Evolutionary conservation across 2,888 invertebrate genomes (phyloP).

Genomic region (Drosophila macrospina): DNA sequence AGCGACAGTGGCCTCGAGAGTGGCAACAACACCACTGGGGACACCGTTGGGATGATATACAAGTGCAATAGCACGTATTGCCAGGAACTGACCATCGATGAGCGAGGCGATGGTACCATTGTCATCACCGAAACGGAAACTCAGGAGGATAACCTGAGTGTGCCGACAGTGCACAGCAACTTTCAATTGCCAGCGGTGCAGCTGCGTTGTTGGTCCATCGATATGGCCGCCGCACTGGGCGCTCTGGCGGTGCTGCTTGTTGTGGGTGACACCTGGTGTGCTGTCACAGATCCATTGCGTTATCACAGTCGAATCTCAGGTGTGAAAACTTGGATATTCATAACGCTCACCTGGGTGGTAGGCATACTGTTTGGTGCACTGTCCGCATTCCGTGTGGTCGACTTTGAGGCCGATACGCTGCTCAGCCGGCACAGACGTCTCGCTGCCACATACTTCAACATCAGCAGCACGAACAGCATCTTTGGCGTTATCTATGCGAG

Average conservation of each 20-base stretch:
- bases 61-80: constrained; percentile 82
- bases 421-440: constrained; percentile 75
- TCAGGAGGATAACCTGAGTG: constrained; percentile 72
- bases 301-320: constrained; percentile 87
- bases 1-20: constrained; percentile 21
- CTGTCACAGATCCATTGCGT: constrained; percentile 87
- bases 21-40: constrained; percentile 45
- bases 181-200: constrained; percentile 57
- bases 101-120: constrained; percentile 76
- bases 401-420: constrained; percentile 80
- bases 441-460: constrained; percentile 69
- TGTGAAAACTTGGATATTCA: constrained; percentile 85
- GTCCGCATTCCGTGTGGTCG: constrained; percentile 84
- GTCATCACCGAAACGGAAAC: constrained; percentile 81
- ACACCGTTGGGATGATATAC: constrained; percentile 79
- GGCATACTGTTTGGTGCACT: constrained; percentile 84
- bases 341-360: constrained; percentile 84
- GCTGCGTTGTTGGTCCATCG: constrained; percentile 84
- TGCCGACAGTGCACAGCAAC: constrained; percentile 25
- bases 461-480: constrained; percentile 73
- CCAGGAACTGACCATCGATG: constrained; percentile 80
- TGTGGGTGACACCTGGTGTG: constrained; percentile 87
- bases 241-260: constrained; percentile 84
- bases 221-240: constrained; percentile 84
- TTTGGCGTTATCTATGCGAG: constrained; percentile 83